Conservation (phyloP, 2,113 vertebrate species). For the Vombatus ursinus region DNA sequence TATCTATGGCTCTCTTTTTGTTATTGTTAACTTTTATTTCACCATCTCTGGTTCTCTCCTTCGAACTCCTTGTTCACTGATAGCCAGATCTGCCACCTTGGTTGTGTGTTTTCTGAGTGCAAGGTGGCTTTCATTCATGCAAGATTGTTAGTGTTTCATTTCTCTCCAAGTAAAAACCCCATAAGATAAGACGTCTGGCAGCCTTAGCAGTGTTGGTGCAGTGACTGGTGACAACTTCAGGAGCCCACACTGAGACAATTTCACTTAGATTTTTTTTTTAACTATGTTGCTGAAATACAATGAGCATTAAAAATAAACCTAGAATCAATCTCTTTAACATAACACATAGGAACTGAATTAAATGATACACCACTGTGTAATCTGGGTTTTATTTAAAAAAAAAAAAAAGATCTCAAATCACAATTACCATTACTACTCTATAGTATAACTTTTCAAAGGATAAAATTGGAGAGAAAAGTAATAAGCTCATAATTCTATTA, state of each 20-base stretch:
- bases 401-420: not conserved
- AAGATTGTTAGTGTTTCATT: conserved; percentile 47
- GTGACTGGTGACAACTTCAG: conserved; percentile 34
- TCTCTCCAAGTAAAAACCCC: conserved; percentile 25
- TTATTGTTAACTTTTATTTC: conserved; percentile 70
- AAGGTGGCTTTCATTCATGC: not conserved
- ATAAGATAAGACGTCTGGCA: conserved; percentile 53
- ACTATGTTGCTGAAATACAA: not conserved
- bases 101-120: conserved; percentile 43
- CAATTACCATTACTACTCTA: not conserved
- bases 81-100: conserved; percentile 63
- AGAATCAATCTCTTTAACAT: not conserved
- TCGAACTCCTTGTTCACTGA: conserved; percentile 65
- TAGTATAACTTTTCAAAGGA: not conserved
- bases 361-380: not conserved
- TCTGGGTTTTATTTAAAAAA: not conserved
- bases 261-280: conserved; percentile 54
- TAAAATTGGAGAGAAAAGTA: not conserved
- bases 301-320: not conserved
- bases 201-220: conserved; percentile 14
- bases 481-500: not conserved
- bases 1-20: conserved; percentile 69
- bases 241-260: not conserved
- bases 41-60: conserved; percentile 57
- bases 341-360: not conserved